Conservation (phyloP, 1,140 invertebrate genomes). For the Drosophila melanica region DNA sequence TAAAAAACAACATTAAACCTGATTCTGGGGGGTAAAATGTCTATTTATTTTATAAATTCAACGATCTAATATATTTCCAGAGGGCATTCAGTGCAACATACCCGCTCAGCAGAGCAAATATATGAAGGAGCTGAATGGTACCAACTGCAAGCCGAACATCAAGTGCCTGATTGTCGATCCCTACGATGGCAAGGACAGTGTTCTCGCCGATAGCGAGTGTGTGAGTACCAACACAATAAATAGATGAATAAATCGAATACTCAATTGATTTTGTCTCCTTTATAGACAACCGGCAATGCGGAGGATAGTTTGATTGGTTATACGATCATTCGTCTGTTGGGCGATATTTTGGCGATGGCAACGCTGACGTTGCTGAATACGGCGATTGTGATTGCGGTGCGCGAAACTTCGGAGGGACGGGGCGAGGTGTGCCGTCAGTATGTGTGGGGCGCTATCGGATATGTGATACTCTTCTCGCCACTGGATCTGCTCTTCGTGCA, state of each 20-base stretch:
- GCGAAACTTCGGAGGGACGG: constrained; percentile 90
- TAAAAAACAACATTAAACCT: no score
- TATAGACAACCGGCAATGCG: constrained; percentile 85
- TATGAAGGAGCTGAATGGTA: constrained; percentile 73
- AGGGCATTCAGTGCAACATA: constrained; percentile 86
- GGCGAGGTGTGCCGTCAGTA: constrained; percentile 92
- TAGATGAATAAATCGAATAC: neutral
- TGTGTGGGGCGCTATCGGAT: constrained; percentile 89
- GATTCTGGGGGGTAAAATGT: no score
- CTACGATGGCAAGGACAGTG: constrained; percentile 87
- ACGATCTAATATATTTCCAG: constrained; percentile 66
- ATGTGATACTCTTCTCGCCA: constrained; percentile 89
- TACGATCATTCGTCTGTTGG: constrained; percentile 88
- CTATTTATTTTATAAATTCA: no score
- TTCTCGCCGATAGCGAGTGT: constrained; percentile 88
- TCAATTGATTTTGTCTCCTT: neutral
- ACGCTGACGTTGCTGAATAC: constrained; percentile 89
- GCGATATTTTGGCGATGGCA: constrained; percentile 91
- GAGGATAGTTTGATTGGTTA: constrained; percentile 89
- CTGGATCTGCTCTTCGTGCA: constrained; percentile 85
- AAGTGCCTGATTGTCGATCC: constrained; percentile 88
- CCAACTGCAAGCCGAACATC: constrained; percentile 86
- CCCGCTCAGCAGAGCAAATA: constrained; percentile 79
- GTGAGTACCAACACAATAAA: constrained; percentile 54
- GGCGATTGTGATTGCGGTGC: constrained; percentile 91